These are phyloP conservation scores for Dolichallabes microphthalmus DNA, from an alignment of 2,113 vertebrate species.

Conservation along the genomic window DNA sequence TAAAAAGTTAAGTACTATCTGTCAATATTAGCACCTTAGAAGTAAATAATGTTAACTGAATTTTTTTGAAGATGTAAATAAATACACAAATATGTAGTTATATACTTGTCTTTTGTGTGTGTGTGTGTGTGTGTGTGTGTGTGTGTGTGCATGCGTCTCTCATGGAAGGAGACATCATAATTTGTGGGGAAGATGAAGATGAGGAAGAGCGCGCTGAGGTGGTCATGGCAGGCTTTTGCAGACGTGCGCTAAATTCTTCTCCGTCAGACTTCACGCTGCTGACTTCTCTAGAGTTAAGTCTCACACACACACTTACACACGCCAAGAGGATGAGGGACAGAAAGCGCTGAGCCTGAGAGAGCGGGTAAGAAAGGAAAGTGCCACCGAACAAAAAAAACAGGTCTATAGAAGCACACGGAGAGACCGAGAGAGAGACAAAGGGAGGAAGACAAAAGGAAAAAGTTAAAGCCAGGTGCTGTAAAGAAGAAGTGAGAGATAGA, in stretches of 20 bases:
- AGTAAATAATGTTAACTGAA: neutral
- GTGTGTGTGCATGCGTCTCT: neutral
- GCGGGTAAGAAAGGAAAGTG: slow-evolving; percentile 18
- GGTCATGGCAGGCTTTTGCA: slow-evolving; percentile 26
- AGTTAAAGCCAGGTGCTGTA: slow-evolving; percentile 41
- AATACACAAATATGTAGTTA: neutral
- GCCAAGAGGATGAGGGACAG: neutral
- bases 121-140: neutral
- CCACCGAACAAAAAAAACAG: neutral
- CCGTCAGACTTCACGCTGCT: slow-evolving; percentile 65
- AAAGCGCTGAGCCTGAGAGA: slow-evolving; percentile 46
- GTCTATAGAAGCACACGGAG: neutral
- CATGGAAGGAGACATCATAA: slow-evolving; percentile 7
- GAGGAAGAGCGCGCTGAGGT: slow-evolving; percentile 25
- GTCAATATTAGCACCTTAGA: neutral
- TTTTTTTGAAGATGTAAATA: neutral
- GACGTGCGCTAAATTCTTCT: slow-evolving; percentile 64
- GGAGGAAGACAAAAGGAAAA: slow-evolving; percentile 17
- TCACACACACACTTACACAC: neutral
- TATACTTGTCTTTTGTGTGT: neutral
- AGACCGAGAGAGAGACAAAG: slow-evolving; percentile 43
- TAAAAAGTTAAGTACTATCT: neutral
- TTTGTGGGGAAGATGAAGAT: slow-evolving; percentile 40
- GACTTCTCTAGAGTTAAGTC: slow-evolving; percentile 61
- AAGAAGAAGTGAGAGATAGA: slow-evolving; percentile 60